These are phyloP conservation scores for Mesodorylaimus sp. DNA, from an alignment of 2,888 invertebrate genomes.

Conservation along the genomic window DNA sequence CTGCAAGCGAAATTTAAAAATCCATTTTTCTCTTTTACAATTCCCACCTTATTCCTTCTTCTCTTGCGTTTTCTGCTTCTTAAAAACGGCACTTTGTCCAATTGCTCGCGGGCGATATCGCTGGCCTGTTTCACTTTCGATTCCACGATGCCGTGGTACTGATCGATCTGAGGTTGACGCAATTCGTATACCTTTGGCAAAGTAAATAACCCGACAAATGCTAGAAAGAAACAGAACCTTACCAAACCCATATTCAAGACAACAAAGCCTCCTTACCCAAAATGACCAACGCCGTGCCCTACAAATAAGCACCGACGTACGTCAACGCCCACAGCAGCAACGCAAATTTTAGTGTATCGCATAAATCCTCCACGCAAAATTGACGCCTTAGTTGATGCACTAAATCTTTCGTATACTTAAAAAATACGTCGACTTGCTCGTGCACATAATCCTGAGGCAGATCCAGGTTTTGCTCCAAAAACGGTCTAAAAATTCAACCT, in stretches of 20 bases:
- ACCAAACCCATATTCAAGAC: too few species aligned
- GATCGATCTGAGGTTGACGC: conserved; percentile 24
- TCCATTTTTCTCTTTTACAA: too few species aligned
- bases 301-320: conserved; percentile 94
- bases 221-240: conserved; percentile 41
- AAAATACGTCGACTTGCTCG: conserved; percentile 62
- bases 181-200: conserved; percentile 61
- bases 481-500: conserved; percentile 26
- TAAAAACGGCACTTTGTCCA: too few species aligned
- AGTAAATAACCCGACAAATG: conserved; percentile 75
- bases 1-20: too few species aligned
- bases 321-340: conserved; percentile 87
- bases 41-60: too few species aligned
- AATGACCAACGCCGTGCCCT: conserved; percentile 92
- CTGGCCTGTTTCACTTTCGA: conserved; percentile 4
- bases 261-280: too few species aligned
- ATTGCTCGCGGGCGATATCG: conserved; percentile 9
- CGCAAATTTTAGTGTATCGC: conserved; percentile 64
- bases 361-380: conserved; percentile 86
- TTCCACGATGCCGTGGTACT: conserved; percentile 5
- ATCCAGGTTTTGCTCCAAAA: conserved; percentile 67
- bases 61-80: too few species aligned
- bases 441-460: conserved; percentile 78
- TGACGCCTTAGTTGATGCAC: conserved; percentile 66
- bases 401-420: conserved; percentile 66